Evolutionary conservation across 1,140 invertebrate genomes (phyloP).

Genomic region (Choristoneura fumiferana): DNA sequence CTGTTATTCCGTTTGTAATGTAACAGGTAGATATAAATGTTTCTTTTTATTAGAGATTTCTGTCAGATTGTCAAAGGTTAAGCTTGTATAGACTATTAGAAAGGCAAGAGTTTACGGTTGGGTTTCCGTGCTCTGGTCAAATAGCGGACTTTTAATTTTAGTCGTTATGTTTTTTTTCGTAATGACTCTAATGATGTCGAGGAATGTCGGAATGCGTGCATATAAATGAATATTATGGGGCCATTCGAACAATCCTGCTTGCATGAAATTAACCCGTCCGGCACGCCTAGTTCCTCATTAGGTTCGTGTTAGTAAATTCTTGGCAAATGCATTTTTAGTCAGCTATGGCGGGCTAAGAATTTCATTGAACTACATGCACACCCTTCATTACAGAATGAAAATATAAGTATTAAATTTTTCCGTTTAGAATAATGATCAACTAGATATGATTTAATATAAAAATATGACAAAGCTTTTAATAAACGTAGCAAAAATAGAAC

Average conservation of each 20-base stretch:
- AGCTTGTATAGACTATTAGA: constrained; percentile 41
- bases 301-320: constrained; percentile 2
- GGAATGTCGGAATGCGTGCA: constrained; percentile 39
- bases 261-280: constrained; percentile 5
- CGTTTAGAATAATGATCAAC: too few relatives aligned
- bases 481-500: too few relatives aligned
- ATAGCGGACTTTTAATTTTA: constrained; percentile 50
- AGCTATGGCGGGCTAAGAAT: background rate
- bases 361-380: too few relatives aligned
- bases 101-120: constrained; percentile 47
- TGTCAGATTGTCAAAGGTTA: background rate
- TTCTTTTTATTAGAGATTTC: background rate
- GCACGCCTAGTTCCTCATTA: constrained; percentile 12
- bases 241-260: constrained; percentile 11
- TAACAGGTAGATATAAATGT: background rate
- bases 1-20: background rate
- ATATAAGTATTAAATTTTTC: too few relatives aligned
- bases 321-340: constrained; percentile 13
- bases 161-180: constrained; percentile 41
- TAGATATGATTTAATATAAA: too few relatives aligned
- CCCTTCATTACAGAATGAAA: too few relatives aligned
- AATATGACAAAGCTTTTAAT: too few relatives aligned
- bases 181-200: constrained; percentile 36
- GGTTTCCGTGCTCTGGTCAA: constrained; percentile 46
- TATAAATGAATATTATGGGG: constrained; percentile 12